Evolutionary conservation across 2,888 invertebrate species (phyloP), one percentile per base, ranked within the genome.

Genomic region (Catonia carolina): DNA sequence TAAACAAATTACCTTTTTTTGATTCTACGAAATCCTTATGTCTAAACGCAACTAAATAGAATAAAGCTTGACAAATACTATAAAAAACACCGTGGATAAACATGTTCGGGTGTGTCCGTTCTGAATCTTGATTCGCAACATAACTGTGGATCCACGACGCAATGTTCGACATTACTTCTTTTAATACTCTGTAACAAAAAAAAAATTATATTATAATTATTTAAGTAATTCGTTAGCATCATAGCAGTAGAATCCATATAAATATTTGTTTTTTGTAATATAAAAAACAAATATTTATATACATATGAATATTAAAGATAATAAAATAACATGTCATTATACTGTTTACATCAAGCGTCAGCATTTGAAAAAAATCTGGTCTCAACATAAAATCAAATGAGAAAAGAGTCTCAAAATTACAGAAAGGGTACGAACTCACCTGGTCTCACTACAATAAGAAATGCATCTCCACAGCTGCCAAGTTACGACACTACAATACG

Each of bases 11-110:
- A 89, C 93, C 85, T 75, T 86, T 86, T 70, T 83, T 83, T 65
- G 77, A 81, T 56, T 78, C 78, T 41, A 91, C 83, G 64, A 97
- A 77, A 68, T 94, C 87, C 65, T 84, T 85, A 70, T 92, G 88
- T 59, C 93, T 83, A 71, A 95, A 96, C 0, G 90, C 87, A 59
- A 98, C 84, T 14, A 95, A 77, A 72, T 97, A 95, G 75, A 98
- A 96, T 42, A 96, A 76, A 0, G 91, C 85, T 72, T 98, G 96
- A 65, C 95, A 95, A 2, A 93, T 82, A 1, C 89, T 83, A 70
- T 94, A 95, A 74, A 98, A 98, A 0, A 94, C 86, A 2, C 84
- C 79, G 69, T 98, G 95, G 0, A 85, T 80, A 65, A 84, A 81
- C 0, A 82, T 68, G 63, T 85, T 84, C 12, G 76, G 74, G 64